Conservation (phyloP, 92 coral and sea anemone genomes). For the Plumapathes pennacea region DNA sequence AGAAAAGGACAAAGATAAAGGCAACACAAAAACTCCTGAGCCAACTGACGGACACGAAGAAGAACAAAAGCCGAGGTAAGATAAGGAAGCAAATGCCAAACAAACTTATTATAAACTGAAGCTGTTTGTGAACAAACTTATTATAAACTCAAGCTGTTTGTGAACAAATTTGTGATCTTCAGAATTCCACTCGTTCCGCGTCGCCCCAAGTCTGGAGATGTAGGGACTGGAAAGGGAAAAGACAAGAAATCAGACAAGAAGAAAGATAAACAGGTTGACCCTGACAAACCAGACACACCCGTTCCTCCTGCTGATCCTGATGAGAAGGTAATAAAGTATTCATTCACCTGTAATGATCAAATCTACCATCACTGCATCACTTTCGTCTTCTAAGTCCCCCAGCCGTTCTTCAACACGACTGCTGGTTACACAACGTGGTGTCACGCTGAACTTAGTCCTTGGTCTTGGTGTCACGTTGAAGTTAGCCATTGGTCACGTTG, state of each 20-base stretch:
- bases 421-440: no score
- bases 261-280: constrained; percentile 79
- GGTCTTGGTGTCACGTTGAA: no score
- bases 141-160: background rate
- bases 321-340: constrained; percentile 67
- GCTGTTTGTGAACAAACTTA: background rate
- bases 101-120: background rate
- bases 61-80: constrained; percentile 78
- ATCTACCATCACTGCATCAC: background rate
- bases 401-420: background rate
- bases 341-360: background rate
- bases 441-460: no score
- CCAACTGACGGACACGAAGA: constrained; percentile 74
- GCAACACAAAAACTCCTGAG: constrained; percentile 77
- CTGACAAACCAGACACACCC: constrained; percentile 95
- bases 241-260: constrained; percentile 87
- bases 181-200: constrained; percentile 99
- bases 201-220: constrained; percentile 96
- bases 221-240: constrained; percentile 80
- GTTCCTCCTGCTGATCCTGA: constrained; percentile 94
- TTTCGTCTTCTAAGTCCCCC: background rate
- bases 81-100: background rate
- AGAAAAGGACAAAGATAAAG: constrained; percentile 65
- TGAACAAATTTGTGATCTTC: background rate
- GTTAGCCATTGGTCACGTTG: no score